These are phyloP conservation scores for Nasonia longicornis DNA, from an alignment of 1,140 invertebrate genomes.

Conservation along the genomic window DNA sequence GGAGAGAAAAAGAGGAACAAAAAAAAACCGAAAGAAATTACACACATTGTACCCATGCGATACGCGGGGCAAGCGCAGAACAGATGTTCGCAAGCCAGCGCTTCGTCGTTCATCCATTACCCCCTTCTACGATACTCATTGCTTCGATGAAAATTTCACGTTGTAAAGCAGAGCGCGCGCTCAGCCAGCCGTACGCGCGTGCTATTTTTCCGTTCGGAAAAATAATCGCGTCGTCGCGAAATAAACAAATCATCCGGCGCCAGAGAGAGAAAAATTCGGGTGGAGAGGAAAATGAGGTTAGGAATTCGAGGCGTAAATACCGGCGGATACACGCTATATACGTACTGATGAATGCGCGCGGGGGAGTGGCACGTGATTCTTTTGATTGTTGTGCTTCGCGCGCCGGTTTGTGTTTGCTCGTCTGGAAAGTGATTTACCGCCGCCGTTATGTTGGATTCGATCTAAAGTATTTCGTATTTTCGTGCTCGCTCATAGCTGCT, in stretches of 20 bases:
- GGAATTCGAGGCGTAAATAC: slow-evolving; percentile 14
- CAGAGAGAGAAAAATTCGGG: not conserved
- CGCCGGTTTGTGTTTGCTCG: not conserved
- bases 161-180: slow-evolving; percentile 10
- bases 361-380: not conserved
- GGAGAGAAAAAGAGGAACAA: not conserved
- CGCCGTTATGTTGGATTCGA: too few relatives aligned
- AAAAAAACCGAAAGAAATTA: slow-evolving; percentile 19
- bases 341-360: not conserved
- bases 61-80: not conserved
- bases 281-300: slow-evolving; percentile 11
- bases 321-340: not conserved
- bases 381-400: not conserved
- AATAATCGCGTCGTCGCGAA: slow-evolving; percentile 19
- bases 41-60: not conserved
- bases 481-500: too few relatives aligned
- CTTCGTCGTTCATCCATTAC: not conserved
- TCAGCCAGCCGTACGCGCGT: not conserved
- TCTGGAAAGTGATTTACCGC: not conserved
- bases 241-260: not conserved
- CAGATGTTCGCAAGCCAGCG: slow-evolving; percentile 16
- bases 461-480: too few relatives aligned
- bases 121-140: not conserved
- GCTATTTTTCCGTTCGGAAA: slow-evolving; percentile 23
- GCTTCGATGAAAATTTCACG: slow-evolving; percentile 17